Evolutionary conservation across 2,113 vertebrate species (phyloP).

Genomic region (Chrysemys picta): DNA sequence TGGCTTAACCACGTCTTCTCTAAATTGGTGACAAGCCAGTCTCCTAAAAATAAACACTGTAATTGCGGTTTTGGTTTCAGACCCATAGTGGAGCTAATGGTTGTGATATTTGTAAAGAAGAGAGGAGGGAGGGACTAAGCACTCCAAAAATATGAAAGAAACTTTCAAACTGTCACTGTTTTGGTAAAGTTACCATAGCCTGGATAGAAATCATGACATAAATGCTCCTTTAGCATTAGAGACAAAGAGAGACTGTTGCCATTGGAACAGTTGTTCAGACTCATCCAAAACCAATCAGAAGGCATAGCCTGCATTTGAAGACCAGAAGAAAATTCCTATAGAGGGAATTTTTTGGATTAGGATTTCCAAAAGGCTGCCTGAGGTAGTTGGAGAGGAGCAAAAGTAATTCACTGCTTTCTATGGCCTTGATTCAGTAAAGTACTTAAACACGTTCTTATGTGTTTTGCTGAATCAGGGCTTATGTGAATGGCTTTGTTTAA

Average conservation of each 20-base stretch:
- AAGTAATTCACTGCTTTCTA: background rate
- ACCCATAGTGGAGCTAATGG: constrained; percentile 41
- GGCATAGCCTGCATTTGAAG: background rate
- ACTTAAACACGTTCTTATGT: accelerated
- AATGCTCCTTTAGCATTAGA: background rate
- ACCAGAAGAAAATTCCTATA: background rate
- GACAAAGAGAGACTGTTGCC: background rate
- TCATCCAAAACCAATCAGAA: background rate
- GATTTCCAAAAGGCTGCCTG: background rate
- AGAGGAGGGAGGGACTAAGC: background rate
- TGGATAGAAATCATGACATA: background rate
- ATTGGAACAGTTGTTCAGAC: background rate
- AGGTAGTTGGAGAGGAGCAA: background rate
- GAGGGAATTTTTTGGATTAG: background rate
- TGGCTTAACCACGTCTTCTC: constrained; percentile 77
- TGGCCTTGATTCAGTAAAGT: background rate
- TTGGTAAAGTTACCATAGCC: background rate
- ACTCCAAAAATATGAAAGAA: background rate
- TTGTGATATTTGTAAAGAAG: background rate
- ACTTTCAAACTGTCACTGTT: background rate
- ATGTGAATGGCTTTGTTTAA: background rate
- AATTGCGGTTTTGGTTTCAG: constrained; percentile 73
- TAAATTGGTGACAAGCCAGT: constrained; percentile 66
- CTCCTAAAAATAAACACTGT: constrained; percentile 74
- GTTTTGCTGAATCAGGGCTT: background rate